phyloP scores from a whole-genome alignment of 2,888 invertebrate genomes.

The Poecilobothrus nobilitatus region DNA sequence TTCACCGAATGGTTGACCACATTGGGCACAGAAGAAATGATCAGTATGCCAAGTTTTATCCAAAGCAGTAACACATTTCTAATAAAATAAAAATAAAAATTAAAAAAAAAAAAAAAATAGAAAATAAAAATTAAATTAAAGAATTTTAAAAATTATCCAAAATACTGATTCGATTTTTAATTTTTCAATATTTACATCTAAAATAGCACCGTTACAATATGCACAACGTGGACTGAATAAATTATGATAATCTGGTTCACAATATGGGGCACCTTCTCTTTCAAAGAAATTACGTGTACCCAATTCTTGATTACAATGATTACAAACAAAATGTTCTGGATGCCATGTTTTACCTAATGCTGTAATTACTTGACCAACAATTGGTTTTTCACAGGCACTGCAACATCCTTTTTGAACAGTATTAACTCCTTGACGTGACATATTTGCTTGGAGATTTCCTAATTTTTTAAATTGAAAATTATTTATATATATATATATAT shows the following conservation, averaged over 20 bases:
- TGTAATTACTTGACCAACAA: conserved; percentile 90
- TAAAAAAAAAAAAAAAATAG: too few relatives aligned
- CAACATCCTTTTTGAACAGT: conserved; percentile 99
- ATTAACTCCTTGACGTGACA: conserved; percentile 97
- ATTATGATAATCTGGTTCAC: conserved; percentile 97
- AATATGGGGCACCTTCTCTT: conserved; percentile 92
- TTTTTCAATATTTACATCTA: conserved; percentile 62
- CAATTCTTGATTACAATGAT: conserved; percentile 91
- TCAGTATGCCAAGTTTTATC: conserved; percentile 99
- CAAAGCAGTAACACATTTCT: conserved; percentile 98
- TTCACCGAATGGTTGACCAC: conserved; percentile 93
- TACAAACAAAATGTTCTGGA: conserved; percentile 97
- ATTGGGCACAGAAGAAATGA: conserved; percentile 97
- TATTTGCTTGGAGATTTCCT: conserved; percentile 74
- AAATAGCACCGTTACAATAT: conserved; percentile 96
- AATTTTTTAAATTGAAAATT: neutral
- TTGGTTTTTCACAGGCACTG: conserved; percentile 97
- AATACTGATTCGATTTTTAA: neutral
- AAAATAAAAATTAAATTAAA: neutral
- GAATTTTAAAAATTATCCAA: neutral
- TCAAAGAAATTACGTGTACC: conserved; percentile 99
- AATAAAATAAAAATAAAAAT: conserved; percentile 38
- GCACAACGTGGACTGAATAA: conserved; percentile 97
- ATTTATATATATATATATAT: too few relatives aligned
- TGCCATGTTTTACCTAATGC: conserved; percentile 98